A percentile compares a stretch with the other conserved stretches of the same genome.
These are phyloP conservation scores for Resseliella maxima DNA, from an alignment of 2,888 invertebrate species.

Conservation along the genomic window DNA sequence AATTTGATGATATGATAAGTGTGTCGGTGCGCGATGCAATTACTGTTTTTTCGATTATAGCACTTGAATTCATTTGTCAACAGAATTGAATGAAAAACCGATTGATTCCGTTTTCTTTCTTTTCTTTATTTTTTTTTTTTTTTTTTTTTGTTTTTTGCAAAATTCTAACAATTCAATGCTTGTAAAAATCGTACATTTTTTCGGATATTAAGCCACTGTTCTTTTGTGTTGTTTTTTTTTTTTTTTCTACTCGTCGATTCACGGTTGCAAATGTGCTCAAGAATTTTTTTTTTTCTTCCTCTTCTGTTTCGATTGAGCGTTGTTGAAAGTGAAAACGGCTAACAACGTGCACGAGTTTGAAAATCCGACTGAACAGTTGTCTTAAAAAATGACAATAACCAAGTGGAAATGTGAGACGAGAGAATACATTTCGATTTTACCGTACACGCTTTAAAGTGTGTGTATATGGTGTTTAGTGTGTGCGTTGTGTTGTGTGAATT, in stretches of 20 bases:
- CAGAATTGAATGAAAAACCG: too few species aligned
- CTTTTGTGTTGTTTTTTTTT: too few species aligned
- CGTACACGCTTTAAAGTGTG: too few species aligned
- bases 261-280: neutral
- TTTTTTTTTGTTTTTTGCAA: neutral
- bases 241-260: too few species aligned
- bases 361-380: constrained; percentile 55
- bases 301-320: constrained; percentile 16
- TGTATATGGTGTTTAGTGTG: too few species aligned
- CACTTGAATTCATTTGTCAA: too few species aligned
- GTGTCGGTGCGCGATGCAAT: too few species aligned
- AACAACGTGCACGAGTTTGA: constrained; percentile 55
- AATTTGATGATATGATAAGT: too few species aligned
- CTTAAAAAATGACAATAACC: constrained; percentile 45
- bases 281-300: neutral
- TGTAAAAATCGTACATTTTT: neutral
- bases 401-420: constrained; percentile 33
- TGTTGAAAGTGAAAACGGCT: constrained; percentile 53
- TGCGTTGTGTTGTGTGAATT: neutral
- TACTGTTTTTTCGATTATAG: too few species aligned
- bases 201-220: neutral
- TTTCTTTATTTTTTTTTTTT: neutral
- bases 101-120: neutral
- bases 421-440: neutral
- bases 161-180: too few species aligned